Conservation (phyloP, 2,113 vertebrate species). For the Pholis gunnellus region DNA sequence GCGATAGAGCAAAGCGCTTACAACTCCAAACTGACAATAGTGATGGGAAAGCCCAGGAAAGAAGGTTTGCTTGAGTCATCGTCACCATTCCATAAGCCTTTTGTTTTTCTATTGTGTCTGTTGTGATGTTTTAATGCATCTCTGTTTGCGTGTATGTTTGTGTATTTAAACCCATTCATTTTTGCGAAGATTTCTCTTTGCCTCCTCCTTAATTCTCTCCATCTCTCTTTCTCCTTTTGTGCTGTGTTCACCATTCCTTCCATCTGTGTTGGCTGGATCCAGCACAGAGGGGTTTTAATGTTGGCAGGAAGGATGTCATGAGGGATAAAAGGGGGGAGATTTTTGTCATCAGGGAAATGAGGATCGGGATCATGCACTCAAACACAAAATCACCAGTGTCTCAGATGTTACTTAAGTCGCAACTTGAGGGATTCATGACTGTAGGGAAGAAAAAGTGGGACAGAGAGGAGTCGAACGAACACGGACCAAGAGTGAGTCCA, state of each 20-base stretch:
- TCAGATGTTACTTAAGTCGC: slow-evolving; percentile 29
- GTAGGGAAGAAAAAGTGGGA: slow-evolving; percentile 22
- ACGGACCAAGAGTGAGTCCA: slow-evolving; percentile 16
- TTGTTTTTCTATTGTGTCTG: slow-evolving; percentile 12
- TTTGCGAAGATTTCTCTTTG: background rate
- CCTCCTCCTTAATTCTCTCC: slow-evolving; percentile 13
- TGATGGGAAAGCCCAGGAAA: slow-evolving; percentile 22
- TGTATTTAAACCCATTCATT: background rate
- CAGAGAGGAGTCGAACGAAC: slow-evolving; percentile 27
- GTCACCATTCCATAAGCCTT: slow-evolving; percentile 25
- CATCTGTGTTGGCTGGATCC: slow-evolving; percentile 51
- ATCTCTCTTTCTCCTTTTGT: slow-evolving; percentile 31
- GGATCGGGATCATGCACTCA: slow-evolving; percentile 23
- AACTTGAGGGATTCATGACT: slow-evolving; percentile 50
- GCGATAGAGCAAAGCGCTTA: background rate
- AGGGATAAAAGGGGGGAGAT: slow-evolving; percentile 18
- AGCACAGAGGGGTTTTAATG: slow-evolving; percentile 35
- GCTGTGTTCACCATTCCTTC: slow-evolving; percentile 45
- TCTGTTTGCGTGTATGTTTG: background rate
- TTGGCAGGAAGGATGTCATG: slow-evolving; percentile 47
- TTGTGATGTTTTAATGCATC: background rate
- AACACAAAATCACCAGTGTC: slow-evolving; percentile 30
- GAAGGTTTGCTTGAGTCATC: slow-evolving; percentile 18
- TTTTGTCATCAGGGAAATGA: slow-evolving; percentile 35
- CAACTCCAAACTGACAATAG: slow-evolving; percentile 18